Percentiles rank a stretch among this genome's conserved stretches.
phyloP scores from a whole-genome alignment of 2,113 vertebrate genomes.

The Crotalus viridis region DNA sequence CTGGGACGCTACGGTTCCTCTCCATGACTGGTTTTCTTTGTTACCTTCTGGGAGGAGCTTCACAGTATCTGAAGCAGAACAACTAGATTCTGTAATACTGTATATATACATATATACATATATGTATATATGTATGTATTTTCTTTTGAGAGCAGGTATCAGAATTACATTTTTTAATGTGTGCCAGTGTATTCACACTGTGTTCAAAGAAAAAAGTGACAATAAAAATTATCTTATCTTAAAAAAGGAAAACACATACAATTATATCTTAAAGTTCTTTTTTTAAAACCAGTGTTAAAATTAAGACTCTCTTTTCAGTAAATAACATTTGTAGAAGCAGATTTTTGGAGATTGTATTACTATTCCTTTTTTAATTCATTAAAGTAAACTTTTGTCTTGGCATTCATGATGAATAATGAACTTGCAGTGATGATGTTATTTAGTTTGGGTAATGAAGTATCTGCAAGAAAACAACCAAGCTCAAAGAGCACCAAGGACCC shows the following conservation, averaged over 20 bases:
- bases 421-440: neutral
- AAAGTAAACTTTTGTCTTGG: neutral
- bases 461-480: neutral
- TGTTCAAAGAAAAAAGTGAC: neutral
- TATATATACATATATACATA: too few species aligned
- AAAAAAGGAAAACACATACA: neutral
- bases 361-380: neutral
- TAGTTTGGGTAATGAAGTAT: neutral
- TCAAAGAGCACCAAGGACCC: neutral
- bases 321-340: neutral
- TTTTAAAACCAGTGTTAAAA: neutral
- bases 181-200: neutral
- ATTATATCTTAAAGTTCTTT: neutral
- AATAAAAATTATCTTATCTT: neutral
- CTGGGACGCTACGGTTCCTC: too few species aligned
- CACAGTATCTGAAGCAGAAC: too few species aligned
- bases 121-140: too few species aligned
- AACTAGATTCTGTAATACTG: too few species aligned
- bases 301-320: neutral
- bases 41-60: too few species aligned
- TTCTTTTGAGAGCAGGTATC: neutral
- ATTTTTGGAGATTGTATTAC: neutral
- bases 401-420: neutral
- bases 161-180: neutral
- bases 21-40: too few species aligned